Evolutionary conservation across 2,888 invertebrate species (phyloP).

Genomic region (Leptinotarsa tumamoca): DNA sequence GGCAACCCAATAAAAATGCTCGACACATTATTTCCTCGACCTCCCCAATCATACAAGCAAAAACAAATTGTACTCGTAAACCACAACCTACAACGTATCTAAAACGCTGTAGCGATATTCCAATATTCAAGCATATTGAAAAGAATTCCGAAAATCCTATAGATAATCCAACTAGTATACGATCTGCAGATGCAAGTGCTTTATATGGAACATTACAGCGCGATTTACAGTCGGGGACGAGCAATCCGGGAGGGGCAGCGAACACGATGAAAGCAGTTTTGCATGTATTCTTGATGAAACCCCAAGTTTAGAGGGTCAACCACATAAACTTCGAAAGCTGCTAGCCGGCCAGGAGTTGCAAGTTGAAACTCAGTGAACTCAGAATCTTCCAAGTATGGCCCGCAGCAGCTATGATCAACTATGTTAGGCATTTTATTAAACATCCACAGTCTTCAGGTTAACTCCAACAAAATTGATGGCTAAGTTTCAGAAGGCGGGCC

Average conservation of each 20-base stretch:
- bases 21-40: not conserved
- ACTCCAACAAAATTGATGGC: conserved; percentile 56
- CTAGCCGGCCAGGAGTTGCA: conserved; percentile 57
- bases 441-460: conserved; percentile 62
- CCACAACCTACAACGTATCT: conserved; percentile 25
- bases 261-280: conserved; percentile 58
- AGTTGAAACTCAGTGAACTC: conserved; percentile 61
- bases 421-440: conserved; percentile 66
- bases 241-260: conserved; percentile 1
- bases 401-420: conserved; percentile 56
- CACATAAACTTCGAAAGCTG: conserved; percentile 67
- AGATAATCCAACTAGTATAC: conserved; percentile 42
- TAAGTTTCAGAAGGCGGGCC: conserved; percentile 37
- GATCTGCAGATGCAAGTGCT: conserved; percentile 45
- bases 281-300: conserved; percentile 62
- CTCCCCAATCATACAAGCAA: not conserved
- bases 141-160: conserved; percentile 38
- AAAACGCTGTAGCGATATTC: conserved; percentile 5
- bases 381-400: conserved; percentile 62
- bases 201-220: conserved; percentile 39
- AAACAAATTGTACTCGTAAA: not conserved
- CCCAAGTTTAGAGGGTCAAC: conserved; percentile 66
- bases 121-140: conserved; percentile 43
- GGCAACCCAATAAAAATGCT: not conserved
- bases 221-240: conserved; percentile 15